phyloP scores from a whole-genome alignment of 2,888 invertebrate genomes.

The Tholera decimalis region DNA sequence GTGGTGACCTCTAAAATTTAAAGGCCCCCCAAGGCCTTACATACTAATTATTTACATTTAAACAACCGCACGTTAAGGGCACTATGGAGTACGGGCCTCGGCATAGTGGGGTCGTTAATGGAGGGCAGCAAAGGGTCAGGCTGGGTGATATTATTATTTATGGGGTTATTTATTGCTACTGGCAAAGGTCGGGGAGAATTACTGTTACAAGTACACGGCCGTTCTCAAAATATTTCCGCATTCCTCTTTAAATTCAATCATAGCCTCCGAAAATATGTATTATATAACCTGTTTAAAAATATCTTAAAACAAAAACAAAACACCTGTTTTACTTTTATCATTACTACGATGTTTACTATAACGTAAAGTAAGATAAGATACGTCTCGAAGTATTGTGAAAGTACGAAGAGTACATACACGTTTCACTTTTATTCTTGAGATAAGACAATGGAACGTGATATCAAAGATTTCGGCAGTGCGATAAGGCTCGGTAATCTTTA shows the following conservation, averaged over 20 bases:
- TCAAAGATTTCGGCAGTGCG: slow-evolving; percentile 53
- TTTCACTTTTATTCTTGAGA: slow-evolving; percentile 65
- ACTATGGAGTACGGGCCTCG: too few species aligned
- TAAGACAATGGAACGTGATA: slow-evolving; percentile 33
- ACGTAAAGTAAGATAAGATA: slow-evolving; percentile 62
- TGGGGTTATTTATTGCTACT: too few species aligned
- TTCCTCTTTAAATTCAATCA: slow-evolving; percentile 12
- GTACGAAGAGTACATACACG: slow-evolving; percentile 53
- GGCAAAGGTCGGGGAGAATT: too few species aligned
- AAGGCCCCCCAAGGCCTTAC: too few species aligned
- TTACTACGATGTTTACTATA: slow-evolving; percentile 87
- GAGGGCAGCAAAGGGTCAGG: too few species aligned
- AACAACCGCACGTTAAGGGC: too few species aligned
- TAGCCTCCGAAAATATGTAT: slow-evolving; percentile 39
- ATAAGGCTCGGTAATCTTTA: slow-evolving; percentile 57
- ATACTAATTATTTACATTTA: too few species aligned
- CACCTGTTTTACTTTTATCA: slow-evolving; percentile 68
- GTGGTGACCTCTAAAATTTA: too few species aligned
- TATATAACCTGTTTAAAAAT: slow-evolving; percentile 30
- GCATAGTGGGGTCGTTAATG: too few species aligned
- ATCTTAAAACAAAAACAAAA: slow-evolving; percentile 56
- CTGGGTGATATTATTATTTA: too few species aligned
- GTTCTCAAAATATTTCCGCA: neutral
- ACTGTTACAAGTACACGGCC: too few species aligned
- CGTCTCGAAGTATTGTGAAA: slow-evolving; percentile 62